These are phyloP conservation scores for Okapia johnstoni DNA, from an alignment of 2,113 vertebrate genomes.

Conservation along the genomic window DNA sequence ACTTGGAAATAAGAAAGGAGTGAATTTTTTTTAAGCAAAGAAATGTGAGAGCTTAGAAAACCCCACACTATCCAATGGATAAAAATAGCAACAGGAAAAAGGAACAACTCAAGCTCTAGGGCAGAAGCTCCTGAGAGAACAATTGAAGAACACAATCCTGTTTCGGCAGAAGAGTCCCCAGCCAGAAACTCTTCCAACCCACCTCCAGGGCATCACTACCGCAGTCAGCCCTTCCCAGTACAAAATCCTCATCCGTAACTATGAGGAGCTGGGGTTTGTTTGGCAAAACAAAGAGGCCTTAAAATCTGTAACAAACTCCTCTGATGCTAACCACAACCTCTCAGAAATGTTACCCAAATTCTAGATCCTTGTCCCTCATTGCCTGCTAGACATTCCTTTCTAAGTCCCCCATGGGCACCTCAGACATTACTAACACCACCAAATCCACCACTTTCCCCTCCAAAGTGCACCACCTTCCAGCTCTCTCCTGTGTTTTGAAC, in stretches of 20 bases:
- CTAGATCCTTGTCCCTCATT: neutral
- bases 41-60: constrained; percentile 22
- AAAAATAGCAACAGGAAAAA: constrained; percentile 47
- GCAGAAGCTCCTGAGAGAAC: constrained; percentile 17
- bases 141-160: neutral
- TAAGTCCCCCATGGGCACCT: neutral
- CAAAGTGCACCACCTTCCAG: neutral
- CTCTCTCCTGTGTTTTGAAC: neutral
- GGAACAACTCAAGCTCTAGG: neutral
- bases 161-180: neutral
- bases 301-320: neutral
- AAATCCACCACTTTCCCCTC: neutral
- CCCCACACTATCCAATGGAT: neutral
- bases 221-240: neutral
- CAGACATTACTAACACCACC: neutral
- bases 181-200: neutral
- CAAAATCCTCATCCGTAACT: neutral
- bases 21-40: neutral
- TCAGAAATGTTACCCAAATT: neutral
- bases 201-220: neutral
- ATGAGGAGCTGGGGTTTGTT: neutral
- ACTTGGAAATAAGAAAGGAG: neutral
- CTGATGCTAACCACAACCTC: neutral
- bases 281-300: neutral
- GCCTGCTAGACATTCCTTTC: neutral